Percentiles rank a stretch among this genome's conserved stretches.
phyloP scores from a whole-genome alignment of 2,113 vertebrate genomes.

The Phainopepla nitens region DNA sequence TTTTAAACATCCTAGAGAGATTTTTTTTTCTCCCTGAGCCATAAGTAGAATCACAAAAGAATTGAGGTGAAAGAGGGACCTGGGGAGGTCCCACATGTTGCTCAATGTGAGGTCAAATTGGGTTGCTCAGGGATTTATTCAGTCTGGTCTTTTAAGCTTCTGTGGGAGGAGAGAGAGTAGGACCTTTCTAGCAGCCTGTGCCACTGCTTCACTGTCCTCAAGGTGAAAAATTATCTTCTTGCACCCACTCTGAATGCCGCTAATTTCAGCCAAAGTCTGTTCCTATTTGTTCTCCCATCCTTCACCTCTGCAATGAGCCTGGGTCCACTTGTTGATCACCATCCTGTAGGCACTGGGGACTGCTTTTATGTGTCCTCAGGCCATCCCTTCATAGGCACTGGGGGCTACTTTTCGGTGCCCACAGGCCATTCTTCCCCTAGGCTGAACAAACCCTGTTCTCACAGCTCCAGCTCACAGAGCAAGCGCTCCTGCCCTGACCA shows the following conservation, averaged over 20 bases:
- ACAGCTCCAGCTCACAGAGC: neutral
- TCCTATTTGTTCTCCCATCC: neutral
- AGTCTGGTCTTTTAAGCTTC: neutral
- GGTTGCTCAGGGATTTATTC: neutral
- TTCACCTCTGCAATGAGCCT: neutral
- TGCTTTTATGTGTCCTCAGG: neutral
- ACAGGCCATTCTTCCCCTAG: neutral
- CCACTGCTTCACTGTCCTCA: neutral
- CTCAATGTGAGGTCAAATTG: neutral
- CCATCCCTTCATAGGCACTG: neutral
- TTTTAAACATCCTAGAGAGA: neutral
- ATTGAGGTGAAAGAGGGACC: neutral
- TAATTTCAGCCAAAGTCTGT: neutral
- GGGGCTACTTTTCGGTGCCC: neutral
- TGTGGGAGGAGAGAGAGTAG: neutral
- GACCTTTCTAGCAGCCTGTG: neutral
- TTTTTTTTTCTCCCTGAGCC: neutral
- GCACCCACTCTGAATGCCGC: neutral
- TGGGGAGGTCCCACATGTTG: neutral
- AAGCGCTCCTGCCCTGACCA: neutral
- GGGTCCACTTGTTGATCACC: neutral
- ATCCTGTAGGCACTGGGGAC: fast-evolving
- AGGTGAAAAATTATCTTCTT: neutral
- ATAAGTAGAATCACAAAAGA: neutral
- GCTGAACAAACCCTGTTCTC: neutral